A percentile compares a stretch with the other conserved stretches of the same genome.
phyloP scores from a whole-genome alignment of 2,113 vertebrate genomes.

The Gasterosteus nipponicus region DNA sequence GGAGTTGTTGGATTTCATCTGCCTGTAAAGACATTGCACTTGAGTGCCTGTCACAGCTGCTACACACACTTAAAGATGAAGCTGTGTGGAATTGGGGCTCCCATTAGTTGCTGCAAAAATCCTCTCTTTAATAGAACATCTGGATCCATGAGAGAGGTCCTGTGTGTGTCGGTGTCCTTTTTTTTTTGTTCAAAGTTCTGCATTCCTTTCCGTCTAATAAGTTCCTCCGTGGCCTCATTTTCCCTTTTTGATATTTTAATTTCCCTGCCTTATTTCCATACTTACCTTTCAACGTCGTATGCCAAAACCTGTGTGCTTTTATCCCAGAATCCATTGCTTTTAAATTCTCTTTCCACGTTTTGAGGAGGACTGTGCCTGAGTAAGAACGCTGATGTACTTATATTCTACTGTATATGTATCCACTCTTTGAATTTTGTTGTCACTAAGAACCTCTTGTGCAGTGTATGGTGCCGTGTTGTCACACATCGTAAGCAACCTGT shows the following conservation, averaged over 20 bases:
- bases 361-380: conserved; percentile 73
- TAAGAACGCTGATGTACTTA: conserved; percentile 60
- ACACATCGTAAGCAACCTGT: conserved; percentile 72
- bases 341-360: conserved; percentile 44
- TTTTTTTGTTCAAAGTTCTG: conserved; percentile 63
- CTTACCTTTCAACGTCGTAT: conserved; percentile 45
- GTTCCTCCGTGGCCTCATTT: conserved; percentile 66
- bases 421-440: conserved; percentile 72
- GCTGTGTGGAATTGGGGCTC: conserved; percentile 59
- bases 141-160: conserved; percentile 46
- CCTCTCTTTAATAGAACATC: conserved; percentile 38
- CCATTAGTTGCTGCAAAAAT: conserved; percentile 68
- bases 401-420: conserved; percentile 73
- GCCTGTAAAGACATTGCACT: conserved; percentile 46
- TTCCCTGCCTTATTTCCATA: conserved; percentile 58
- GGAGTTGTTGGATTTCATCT: conserved; percentile 44
- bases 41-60: conserved; percentile 71
- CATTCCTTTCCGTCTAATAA: conserved; percentile 40
- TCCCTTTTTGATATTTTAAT: conserved; percentile 42
- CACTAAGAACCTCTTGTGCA: conserved; percentile 80
- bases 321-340: conserved; percentile 25
- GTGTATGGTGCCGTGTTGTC: conserved; percentile 79
- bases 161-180: conserved; percentile 38
- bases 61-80: conserved; percentile 58
- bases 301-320: conserved; percentile 69